Conservation (phyloP, 1,140 invertebrate genomes). For the Trichogramma pretiosum region DNA sequence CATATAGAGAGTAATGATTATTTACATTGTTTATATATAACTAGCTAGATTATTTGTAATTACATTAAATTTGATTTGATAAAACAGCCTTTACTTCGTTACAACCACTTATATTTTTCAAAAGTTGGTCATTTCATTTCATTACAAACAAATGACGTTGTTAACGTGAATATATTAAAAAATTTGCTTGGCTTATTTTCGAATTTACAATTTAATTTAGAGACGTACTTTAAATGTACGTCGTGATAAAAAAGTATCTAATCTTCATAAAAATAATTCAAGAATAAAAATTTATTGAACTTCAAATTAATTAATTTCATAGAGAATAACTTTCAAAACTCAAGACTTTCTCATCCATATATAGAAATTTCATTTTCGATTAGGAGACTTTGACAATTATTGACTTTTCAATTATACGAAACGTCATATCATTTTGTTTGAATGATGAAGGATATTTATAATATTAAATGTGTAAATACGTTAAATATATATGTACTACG, state of each 20-base stretch:
- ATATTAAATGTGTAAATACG: slow-evolving; percentile 8
- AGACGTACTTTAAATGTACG: too few relatives aligned
- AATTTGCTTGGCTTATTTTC: too few relatives aligned
- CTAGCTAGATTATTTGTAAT: slow-evolving; percentile 31
- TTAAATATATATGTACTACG: slow-evolving; percentile 6
- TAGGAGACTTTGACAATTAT: too few relatives aligned
- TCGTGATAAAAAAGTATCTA: not conserved
- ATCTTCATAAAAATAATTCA: not conserved
- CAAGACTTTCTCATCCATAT: slow-evolving; percentile 15
- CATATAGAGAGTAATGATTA: slow-evolving; percentile 18
- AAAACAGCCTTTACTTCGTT: slow-evolving; percentile 36
- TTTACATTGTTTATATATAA: slow-evolving; percentile 27
- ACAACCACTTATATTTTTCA: slow-evolving; percentile 10
- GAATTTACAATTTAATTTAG: too few relatives aligned
- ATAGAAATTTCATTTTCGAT: too few relatives aligned
- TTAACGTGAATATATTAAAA: too few relatives aligned
- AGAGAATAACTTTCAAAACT: slow-evolving; percentile 16
- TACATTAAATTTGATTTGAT: slow-evolving; percentile 38
- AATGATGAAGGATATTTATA: too few relatives aligned
- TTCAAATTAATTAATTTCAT: not conserved
- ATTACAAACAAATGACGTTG: too few relatives aligned
- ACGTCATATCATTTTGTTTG: slow-evolving; percentile 8
- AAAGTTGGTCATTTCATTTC: slow-evolving; percentile 15
- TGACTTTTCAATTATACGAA: slow-evolving; percentile 14
- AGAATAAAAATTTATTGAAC: not conserved